A percentile compares a stretch with the other conserved stretches of the same genome.
Conservation (phyloP, 2,888 invertebrate genomes). For the Rhorus exstirpatorius region DNA sequence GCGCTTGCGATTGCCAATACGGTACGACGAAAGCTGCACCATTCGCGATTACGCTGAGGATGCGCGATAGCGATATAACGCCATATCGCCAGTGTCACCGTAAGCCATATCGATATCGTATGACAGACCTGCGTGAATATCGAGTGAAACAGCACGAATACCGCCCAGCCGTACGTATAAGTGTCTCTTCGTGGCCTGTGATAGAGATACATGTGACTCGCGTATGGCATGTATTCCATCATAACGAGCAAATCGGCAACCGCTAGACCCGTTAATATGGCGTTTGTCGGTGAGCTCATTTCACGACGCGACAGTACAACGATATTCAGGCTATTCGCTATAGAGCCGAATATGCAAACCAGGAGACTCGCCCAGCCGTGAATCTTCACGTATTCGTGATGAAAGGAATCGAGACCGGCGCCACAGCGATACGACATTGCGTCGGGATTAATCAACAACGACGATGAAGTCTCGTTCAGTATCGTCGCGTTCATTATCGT, state of each 20-base stretch:
- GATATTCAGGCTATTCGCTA: constrained; percentile 97
- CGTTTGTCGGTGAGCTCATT: constrained; percentile 97
- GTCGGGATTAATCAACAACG: constrained; percentile 34
- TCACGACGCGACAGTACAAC: constrained; percentile 95
- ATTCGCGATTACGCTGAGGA: constrained; percentile 92
- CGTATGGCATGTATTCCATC: constrained; percentile 97
- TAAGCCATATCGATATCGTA: constrained; percentile 97
- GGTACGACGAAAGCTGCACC: constrained; percentile 94
- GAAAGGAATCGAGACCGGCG: constrained; percentile 88
- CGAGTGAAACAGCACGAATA: constrained; percentile 96
- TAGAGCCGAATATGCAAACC: constrained; percentile 95
- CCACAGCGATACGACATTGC: constrained; percentile 86
- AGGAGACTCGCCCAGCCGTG: constrained; percentile 95
- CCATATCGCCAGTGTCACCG: constrained; percentile 97
- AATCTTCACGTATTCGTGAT: constrained; percentile 89
- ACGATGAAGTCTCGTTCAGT: constrained; percentile 58
- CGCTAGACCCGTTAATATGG: constrained; percentile 95
- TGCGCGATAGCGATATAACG: constrained; percentile 94
- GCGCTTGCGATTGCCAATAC: constrained; percentile 89
- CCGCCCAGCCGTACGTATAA: constrained; percentile 91
- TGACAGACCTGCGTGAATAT: constrained; percentile 95
- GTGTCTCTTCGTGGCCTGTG: constrained; percentile 86
- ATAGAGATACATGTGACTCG: constrained; percentile 92
- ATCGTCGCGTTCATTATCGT: constrained; percentile 71
- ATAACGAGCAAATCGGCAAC: constrained; percentile 97